Evolutionary conservation across 1,140 invertebrate species (phyloP).

Genomic region (Homalodisca vitripennis): DNA sequence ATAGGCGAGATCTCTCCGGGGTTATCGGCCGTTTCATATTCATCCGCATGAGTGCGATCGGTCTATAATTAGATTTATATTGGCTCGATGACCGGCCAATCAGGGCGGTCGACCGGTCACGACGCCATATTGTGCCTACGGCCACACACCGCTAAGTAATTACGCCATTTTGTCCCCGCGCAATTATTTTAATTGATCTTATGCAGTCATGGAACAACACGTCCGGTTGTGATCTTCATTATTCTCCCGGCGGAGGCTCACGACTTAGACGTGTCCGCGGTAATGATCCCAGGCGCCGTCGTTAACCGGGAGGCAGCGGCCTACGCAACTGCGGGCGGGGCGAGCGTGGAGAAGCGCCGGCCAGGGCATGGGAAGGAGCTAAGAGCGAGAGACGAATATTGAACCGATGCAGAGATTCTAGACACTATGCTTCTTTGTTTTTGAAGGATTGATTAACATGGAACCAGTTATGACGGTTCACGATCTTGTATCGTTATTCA

Average conservation of each 20-base stretch:
- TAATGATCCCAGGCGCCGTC: constrained; percentile 15
- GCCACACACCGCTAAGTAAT: constrained; percentile 16
- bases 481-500: too few relatives aligned
- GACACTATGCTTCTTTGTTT: too few relatives aligned
- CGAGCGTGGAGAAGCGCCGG: too few relatives aligned
- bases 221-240: constrained; percentile 25
- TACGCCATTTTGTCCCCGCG: constrained; percentile 21
- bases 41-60: background rate
- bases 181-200: constrained; percentile 27
- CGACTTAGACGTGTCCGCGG: constrained; percentile 1
- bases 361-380: too few relatives aligned
- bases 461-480: too few relatives aligned
- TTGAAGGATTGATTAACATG: too few relatives aligned
- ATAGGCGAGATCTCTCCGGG: background rate
- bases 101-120: background rate
- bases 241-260: constrained; percentile 12
- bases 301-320: background rate
- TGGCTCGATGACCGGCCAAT: background rate
- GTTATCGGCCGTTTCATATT: background rate
- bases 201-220: constrained; percentile 15
- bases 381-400: too few relatives aligned
- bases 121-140: background rate
- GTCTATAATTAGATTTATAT: constrained; percentile 17
- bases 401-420: too few relatives aligned
- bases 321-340: too few relatives aligned